phyloP scores from a whole-genome alignment of 1,140 invertebrate genomes.

The Goniozus legneri region DNA sequence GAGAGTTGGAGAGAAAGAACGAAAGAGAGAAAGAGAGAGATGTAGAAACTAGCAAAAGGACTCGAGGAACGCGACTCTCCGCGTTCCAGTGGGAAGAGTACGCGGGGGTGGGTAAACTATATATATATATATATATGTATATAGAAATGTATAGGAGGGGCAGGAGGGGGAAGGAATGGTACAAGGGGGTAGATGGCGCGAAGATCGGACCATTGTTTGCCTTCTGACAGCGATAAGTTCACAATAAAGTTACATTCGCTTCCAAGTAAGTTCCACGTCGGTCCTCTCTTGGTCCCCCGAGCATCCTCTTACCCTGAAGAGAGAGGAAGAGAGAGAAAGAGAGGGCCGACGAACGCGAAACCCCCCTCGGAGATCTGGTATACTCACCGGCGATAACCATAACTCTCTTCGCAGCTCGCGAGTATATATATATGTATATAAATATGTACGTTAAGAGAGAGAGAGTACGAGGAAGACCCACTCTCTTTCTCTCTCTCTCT shows the following conservation, averaged over 20 bases:
- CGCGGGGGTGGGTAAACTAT: too few species aligned
- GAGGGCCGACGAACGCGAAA: slow-evolving; percentile 13
- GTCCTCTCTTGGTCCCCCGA: slow-evolving; percentile 16
- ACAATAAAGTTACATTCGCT: slow-evolving; percentile 51
- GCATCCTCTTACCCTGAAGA: slow-evolving; percentile 4
- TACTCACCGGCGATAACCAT: slow-evolving; percentile 26
- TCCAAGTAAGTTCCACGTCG: slow-evolving; percentile 36
- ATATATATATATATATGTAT: too few species aligned
- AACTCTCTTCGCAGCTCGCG: slow-evolving; percentile 24
- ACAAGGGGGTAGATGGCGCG: slow-evolving; percentile 40
- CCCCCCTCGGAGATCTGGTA: slow-evolving; percentile 14
- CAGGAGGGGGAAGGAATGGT: slow-evolving; percentile 19
- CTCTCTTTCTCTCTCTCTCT: slow-evolving; percentile 15
- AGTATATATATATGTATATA: too few species aligned
- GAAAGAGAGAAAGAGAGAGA: slow-evolving; percentile 9
- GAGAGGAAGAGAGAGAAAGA: too few species aligned
- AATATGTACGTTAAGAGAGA: too few species aligned
- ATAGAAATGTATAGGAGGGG: slow-evolving; percentile 8
- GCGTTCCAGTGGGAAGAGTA: too few species aligned
- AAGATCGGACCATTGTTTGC: slow-evolving; percentile 52
- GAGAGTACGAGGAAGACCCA: too few species aligned
- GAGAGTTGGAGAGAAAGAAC: neutral
- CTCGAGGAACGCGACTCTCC: too few species aligned
- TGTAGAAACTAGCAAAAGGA: neutral
- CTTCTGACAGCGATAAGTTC: slow-evolving; percentile 51